Evolutionary conservation across 2,888 invertebrate genomes (phyloP).

Genomic region (Caenorhabditis imperialis): DNA sequence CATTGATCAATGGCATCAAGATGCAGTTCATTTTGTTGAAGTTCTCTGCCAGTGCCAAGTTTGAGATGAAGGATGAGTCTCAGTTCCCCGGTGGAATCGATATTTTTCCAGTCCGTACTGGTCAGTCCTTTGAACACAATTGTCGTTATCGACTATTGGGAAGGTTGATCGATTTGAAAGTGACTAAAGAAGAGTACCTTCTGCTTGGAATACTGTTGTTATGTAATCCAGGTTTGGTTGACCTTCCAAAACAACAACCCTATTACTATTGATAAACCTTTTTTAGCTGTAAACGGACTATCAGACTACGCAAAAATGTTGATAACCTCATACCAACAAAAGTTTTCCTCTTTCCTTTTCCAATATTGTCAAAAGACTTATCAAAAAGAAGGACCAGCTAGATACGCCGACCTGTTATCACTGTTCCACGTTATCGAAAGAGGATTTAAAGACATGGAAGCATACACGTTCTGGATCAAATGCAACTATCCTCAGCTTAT

Average conservation of each 20-base stretch:
- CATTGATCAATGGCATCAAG: too few relatives aligned
- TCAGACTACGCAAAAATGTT: background rate
- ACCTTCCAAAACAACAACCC: background rate
- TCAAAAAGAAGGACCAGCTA: conserved; percentile 1
- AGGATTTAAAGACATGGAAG: too few relatives aligned
- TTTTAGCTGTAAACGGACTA: conserved; percentile 13
- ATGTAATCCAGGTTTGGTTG: conserved; percentile 26
- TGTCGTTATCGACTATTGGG: conserved; percentile 2
- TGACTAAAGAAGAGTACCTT: conserved; percentile 12
- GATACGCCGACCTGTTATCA: conserved; percentile 6
- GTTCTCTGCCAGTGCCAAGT: too few relatives aligned
- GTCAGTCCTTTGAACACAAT: too few relatives aligned
- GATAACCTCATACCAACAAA: background rate
- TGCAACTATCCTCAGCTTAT: too few relatives aligned
- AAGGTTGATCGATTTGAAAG: conserved; percentile 1
- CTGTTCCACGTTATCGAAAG: background rate
- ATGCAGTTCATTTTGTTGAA: too few relatives aligned
- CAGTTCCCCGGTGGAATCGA: too few relatives aligned
- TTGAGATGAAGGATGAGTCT: too few relatives aligned
- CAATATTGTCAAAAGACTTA: conserved; percentile 13
- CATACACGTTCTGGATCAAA: too few relatives aligned
- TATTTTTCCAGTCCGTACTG: too few relatives aligned
- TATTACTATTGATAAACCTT: background rate
- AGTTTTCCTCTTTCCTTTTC: conserved; percentile 6
- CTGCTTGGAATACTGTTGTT: conserved; percentile 6